Base-by-base conservation (phyloP, 2,888 invertebrate genomes). In the Hoplodrina ambigua region DNA sequence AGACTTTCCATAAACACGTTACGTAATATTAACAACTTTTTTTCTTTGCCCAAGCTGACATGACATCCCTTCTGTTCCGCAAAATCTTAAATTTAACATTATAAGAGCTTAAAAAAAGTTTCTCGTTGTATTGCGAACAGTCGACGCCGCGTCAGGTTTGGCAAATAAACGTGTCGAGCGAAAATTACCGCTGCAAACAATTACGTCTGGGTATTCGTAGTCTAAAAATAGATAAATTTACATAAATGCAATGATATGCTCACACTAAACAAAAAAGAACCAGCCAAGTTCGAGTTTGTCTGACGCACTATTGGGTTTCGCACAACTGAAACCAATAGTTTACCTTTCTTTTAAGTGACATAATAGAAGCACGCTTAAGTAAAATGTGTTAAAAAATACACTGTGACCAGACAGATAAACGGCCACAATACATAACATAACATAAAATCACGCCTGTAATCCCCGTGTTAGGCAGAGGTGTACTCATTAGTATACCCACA, bases 31-130 rank as follows among this genome's bases (percentile, higher is more conserved):
- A n/a, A 25, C 19, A 20, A 62, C 19, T 53, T 3, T 55, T 41
- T 55, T 64, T 61, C 15, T 64, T 57, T 64, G 61, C 1, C 4
- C 52, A 33, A 55, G 59, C 55, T 49, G 55, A 55, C 54, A 69
- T 80, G n/a, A n/a, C n/a, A 46, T 17, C 62, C n/a, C n/a, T 59
- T 59, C 52, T 44, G 58, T 52, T 52, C 46, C n/a, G 49, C 57
- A 72, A 64, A 70, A 60, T 50, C 46, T 59, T 53, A 41, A 49
- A 59, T 19, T 49, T 58, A 41, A 57, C 53, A 62, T 69, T 74
- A 5, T 58, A n/a, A 57, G 56, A 64, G 49, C 60, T 49, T 60
- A 54, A 54, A 56, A 54, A 25, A 25, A 4, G 11, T 55, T 62
- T 59, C 52, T 46, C 20, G 46, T 63, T 17, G 49, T 55, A 55